phyloP scores from a whole-genome alignment of 2,888 invertebrate species.

The Dolichopus griseipennis region DNA sequence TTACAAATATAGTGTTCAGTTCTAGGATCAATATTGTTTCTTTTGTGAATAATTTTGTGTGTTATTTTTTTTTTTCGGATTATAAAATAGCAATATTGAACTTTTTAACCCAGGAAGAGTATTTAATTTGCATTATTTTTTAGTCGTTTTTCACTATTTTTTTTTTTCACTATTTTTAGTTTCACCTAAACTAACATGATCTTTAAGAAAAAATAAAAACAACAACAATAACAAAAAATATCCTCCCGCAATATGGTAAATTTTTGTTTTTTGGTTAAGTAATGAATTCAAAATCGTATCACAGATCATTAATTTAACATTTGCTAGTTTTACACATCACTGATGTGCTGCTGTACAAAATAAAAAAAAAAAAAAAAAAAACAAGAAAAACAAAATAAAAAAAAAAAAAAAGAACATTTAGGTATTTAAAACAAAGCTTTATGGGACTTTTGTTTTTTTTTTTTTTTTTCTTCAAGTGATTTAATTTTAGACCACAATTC shows the following conservation, averaged over 20 bases:
- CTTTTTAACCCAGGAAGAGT: slow-evolving; percentile 4
- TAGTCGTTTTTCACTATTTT: too few species aligned
- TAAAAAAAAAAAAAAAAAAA: too few species aligned
- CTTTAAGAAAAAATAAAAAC: not conserved
- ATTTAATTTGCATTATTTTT: slow-evolving; percentile 5
- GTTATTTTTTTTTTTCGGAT: not conserved
- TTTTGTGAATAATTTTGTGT: too few species aligned
- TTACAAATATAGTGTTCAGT: too few species aligned
- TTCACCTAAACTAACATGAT: slow-evolving; percentile 1
- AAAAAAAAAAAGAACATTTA: not conserved
- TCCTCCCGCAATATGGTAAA: slow-evolving; percentile 1
- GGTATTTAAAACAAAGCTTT: not conserved
- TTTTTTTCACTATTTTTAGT: not conserved
- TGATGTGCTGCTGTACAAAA: not conserved
- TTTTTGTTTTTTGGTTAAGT: not conserved
- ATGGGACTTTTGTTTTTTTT: not conserved
- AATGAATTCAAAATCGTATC: slow-evolving; percentile 3
- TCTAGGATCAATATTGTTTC: too few species aligned
- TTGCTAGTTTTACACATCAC: slow-evolving; percentile 4
- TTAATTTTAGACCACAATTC: too few species aligned
- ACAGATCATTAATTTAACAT: slow-evolving; percentile 3
- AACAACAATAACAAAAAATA: too few species aligned
- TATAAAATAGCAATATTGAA: not conserved
- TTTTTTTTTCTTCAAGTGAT: not conserved
- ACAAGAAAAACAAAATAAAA: not conserved